These are phyloP conservation scores for Litocranius walleri DNA, from an alignment of 2,113 vertebrate species.

Conservation along the genomic window DNA sequence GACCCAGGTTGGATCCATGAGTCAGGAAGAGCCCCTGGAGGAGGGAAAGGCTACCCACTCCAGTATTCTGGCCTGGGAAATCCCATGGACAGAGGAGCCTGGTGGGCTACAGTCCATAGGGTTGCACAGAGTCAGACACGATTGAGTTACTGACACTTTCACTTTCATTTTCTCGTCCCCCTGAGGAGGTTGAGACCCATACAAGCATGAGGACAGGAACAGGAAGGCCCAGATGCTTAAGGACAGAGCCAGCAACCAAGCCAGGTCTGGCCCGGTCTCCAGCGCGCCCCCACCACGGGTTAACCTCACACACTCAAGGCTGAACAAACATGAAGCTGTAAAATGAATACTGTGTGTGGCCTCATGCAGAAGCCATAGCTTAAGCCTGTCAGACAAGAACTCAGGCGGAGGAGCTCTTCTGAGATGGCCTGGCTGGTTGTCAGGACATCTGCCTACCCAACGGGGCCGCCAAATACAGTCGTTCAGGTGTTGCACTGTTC, in stretches of 20 bases:
- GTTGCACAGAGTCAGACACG: neutral
- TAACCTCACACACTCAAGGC: neutral
- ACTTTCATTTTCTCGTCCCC: neutral
- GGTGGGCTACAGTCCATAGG: neutral
- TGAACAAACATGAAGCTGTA: neutral
- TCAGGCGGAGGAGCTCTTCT: neutral
- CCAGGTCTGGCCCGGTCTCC: neutral
- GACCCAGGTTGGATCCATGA: neutral
- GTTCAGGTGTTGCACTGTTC: neutral
- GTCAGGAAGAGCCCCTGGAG: neutral
- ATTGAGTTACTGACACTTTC: neutral
- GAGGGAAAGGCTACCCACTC: neutral
- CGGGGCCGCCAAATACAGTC: accelerated
- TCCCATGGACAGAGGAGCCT: neutral
- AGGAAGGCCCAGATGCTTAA: neutral
- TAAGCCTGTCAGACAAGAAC: neutral
- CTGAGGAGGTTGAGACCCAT: neutral
- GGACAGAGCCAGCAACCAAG: neutral
- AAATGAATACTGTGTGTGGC: neutral
- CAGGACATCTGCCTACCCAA: neutral
- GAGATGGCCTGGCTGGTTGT: neutral
- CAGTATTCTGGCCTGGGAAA: neutral
- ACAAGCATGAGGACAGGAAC: neutral
- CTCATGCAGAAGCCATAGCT: neutral
- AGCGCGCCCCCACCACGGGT: accelerated